These are phyloP conservation scores for Pammene fasciana DNA, from an alignment of 2,888 invertebrate genomes.

Conservation along the genomic window DNA sequence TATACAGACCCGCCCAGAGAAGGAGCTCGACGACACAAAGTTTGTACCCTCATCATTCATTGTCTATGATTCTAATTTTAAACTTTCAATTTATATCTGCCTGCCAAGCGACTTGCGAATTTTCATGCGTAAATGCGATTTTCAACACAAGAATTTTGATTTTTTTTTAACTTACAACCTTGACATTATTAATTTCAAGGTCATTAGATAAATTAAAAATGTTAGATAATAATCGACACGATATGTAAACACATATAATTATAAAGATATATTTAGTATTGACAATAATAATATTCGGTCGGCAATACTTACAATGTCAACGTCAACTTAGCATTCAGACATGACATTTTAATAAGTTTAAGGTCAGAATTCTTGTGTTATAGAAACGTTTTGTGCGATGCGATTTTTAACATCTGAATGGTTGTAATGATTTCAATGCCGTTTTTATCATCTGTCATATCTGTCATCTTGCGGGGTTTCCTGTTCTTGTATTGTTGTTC, in stretches of 20 bases:
- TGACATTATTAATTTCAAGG: conserved; percentile 14
- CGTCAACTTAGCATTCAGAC: conserved; percentile 1
- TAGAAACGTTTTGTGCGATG: conserved; percentile 22
- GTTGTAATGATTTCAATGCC: conserved; percentile 19
- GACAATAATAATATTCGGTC: background rate
- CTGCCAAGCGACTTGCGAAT: conserved; percentile 36
- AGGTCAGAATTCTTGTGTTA: conserved; percentile 26
- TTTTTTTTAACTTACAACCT: conserved; percentile 1
- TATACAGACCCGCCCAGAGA: conserved; percentile 12
- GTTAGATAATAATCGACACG: no score
- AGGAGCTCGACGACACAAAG: conserved; percentile 24
- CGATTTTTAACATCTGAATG: conserved; percentile 22
- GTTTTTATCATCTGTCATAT: conserved; percentile 17
- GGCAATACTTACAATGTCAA: conserved; percentile 12
- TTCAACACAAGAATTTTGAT: conserved; percentile 18
- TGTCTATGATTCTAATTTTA: conserved; percentile 14
- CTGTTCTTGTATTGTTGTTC: background rate
- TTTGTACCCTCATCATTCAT: conserved; percentile 27
- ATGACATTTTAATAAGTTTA: conserved; percentile 25
- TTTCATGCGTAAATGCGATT: conserved; percentile 21
- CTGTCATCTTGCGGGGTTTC: conserved; percentile 13
- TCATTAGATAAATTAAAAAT: background rate
- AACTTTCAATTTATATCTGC: conserved; percentile 6
- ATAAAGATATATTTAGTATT: conserved; percentile 5
- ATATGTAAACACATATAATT: background rate